Evolutionary conservation across 2,797 vertebrate genomes (phyloP).

Genomic region (Gastrophryne carolinensis): DNA sequence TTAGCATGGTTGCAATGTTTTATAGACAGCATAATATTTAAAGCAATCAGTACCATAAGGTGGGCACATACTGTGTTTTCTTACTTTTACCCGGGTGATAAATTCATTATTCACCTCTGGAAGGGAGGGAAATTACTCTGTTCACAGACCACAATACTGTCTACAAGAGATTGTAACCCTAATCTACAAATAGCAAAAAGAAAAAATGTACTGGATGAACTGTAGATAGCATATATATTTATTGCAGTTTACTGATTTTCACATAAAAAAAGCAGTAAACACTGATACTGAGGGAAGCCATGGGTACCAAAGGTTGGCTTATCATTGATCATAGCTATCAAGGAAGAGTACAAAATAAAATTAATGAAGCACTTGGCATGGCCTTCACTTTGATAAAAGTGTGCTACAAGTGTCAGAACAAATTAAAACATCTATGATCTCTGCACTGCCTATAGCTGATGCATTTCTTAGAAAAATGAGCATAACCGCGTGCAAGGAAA

Average conservation of each 20-base stretch:
- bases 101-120: too few relatives aligned
- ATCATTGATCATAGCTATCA: neutral
- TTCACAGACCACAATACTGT: too few relatives aligned
- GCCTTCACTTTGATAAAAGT: neutral
- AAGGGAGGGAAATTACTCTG: too few relatives aligned
- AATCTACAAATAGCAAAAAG: too few relatives aligned
- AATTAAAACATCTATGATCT: neutral
- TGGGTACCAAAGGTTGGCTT: neutral
- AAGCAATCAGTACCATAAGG: too few relatives aligned
- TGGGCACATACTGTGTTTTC: too few relatives aligned
- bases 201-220: neutral
- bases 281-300: neutral
- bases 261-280: neutral
- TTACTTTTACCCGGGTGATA: too few relatives aligned
- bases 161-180: too few relatives aligned
- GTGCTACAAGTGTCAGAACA: neutral
- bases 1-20: too few relatives aligned
- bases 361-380: neutral
- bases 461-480: conserved; percentile 7
- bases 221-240: neutral
- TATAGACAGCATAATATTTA: too few relatives aligned
- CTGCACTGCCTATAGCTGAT: neutral
- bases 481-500: neutral
- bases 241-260: neutral
- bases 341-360: neutral